These are phyloP conservation scores for Falco biarmicus DNA, from an alignment of 2,797 vertebrate species.

Conservation along the genomic window DNA sequence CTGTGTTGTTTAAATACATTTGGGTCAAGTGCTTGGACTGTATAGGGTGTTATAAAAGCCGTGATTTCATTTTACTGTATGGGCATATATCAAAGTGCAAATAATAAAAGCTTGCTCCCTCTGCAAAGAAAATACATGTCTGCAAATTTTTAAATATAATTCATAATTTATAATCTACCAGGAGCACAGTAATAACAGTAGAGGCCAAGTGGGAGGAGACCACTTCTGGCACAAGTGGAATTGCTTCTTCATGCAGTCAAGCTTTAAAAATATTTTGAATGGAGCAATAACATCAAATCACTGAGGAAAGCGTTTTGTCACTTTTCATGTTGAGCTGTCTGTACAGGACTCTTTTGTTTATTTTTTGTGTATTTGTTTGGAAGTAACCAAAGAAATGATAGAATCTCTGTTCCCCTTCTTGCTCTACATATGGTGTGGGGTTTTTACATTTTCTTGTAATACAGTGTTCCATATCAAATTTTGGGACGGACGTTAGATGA, in stretches of 20 bases:
- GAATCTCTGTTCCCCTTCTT: neutral
- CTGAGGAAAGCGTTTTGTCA: neutral
- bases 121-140: neutral
- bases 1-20: constrained; percentile 21
- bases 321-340: neutral
- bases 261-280: constrained; percentile 13
- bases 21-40: constrained; percentile 26
- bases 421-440: neutral
- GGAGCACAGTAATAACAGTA: neutral
- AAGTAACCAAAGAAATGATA: neutral
- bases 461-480: neutral
- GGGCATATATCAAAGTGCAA: constrained; percentile 5
- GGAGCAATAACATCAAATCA: neutral
- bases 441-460: neutral
- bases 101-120: neutral
- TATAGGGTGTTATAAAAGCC: neutral
- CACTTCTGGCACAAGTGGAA: constrained; percentile 10
- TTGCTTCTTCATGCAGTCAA: neutral
- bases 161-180: constrained; percentile 42
- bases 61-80: neutral
- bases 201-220: constrained; percentile 24
- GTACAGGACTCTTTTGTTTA: neutral
- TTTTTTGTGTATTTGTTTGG: neutral
- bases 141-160: constrained; percentile 36
- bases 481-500: neutral